Base-by-base conservation (phyloP, 2,888 invertebrate genomes). In the Nephrocerus scutellatus region DNA sequence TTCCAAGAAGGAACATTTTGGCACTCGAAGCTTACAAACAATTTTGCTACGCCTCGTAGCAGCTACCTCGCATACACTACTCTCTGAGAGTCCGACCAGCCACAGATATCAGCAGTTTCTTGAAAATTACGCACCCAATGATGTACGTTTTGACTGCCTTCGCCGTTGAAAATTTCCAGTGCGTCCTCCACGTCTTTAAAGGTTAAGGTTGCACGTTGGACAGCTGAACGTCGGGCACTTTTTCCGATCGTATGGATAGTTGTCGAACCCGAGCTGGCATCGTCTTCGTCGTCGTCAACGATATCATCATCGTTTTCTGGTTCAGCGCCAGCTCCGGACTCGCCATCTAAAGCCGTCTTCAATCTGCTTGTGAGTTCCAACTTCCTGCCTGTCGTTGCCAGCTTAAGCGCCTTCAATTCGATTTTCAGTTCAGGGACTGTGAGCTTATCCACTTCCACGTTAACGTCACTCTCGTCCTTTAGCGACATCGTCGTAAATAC, bases 131-230 rank as follows among this genome's bases (percentile, higher is more conserved):
- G n/a, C n/a, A n/a, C n/a, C n/a, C n/a, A n/a, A n/a, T n/a, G n/a
- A n/a, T n/a, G n/a, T n/a, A n/a, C n/a, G n/a, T n/a, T n/a, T n/a
- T n/a, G 26, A 10, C 35, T 35, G 10, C 35, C 21, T 18, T 32
- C 32, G 15, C 23, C 32, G 15, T 12, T 32, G 23, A 32, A 32
- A 10, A 19, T 19, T 19, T 30, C 30, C n/a, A 30, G 19, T 4
- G 18, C 30, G n/a, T 30, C 30, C n/a, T 30, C 28, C n/a, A 35
- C 35, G 21, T 35, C 35, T 28, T 35, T 35, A 28, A 35, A 26
- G 16, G 21, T 28, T 12, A 36, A 28, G 18, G 34, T 25, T 4
- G 24, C 21, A 31, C 21, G 21, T 31, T 21, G 22, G 4, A 10
- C 19, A 29, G n/a, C 21, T 31, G 21, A 31, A 14, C 21, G 14